Base-by-base conservation (phyloP, 2,113 vertebrate genomes). In the Pseudorectes ferrugineus region DNA sequence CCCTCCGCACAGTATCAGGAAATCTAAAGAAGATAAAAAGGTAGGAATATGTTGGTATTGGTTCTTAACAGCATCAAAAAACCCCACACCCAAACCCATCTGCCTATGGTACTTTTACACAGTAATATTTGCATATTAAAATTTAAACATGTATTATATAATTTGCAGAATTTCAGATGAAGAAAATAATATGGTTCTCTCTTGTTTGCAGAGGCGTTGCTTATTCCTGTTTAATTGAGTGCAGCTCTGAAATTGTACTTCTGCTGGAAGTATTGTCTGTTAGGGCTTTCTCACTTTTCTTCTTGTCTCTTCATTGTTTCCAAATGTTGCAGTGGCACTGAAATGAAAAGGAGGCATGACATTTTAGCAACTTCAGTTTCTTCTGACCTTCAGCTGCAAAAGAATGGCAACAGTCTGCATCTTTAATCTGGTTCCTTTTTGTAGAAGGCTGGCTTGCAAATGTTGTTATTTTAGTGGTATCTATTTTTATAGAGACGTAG, bases 11-110 rank as follows among this genome's bases (percentile, higher is more conserved):
- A 97, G 97, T 51, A 93, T 97, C 43, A 98, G 97, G 66, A 99
- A 98, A 81, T 75, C 94, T 29, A 99, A 98, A 96, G 99, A 99
- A 10, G 98, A 99, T 66, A 99, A 98, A 94, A 99, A 99, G 99
- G 99, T 99, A 97, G 76, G 98, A 81, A 13, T 61, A 23, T 70
- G 35, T 63, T 83, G 29, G 19, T 61, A 13, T 24, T 48, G 26
- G 11, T 71, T 75, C 28, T 67, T 84, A 55, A 62, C 63, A 36
- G 35, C 23, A 38, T 11, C 3, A 13, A 40, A 83, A 58, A 38
- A 6, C 2, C 18, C 7, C 14, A 11, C 24, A n/a, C 22, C 22
- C 22, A 67, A 66, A 31, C 20, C 26, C 19, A 74, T 23, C 33
- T 71, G 33, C 31, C 12, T 61, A 0, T 49, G 38, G 28, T 85